Evolutionary conservation across 1,140 invertebrate genomes (phyloP), one percentile per base, ranked within the genome.

Genomic region (Heliconius melpomene): DNA sequence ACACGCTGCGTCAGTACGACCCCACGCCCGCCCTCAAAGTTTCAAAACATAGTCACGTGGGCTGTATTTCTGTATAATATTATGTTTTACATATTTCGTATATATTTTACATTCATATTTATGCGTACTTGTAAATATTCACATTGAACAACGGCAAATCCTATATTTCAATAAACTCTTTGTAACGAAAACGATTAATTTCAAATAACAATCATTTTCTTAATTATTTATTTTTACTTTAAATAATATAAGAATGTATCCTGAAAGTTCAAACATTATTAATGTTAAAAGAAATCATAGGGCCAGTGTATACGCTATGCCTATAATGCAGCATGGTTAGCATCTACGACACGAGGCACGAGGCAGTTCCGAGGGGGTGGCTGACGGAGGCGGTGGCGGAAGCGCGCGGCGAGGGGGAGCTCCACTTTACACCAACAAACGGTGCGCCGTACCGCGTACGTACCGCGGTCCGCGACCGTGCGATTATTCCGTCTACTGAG

Each of bases 401-500:
- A 77, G 83, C 73, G 71, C 79, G 80, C 74, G 84, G 82, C 78
- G 80, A 82, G 79, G 78, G 81, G 83, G 85, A 79, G 74, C 72
- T 83, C 81, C 78, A 84, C 83, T 82, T 83, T 84, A 83, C 81
- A 83, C 79, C 78, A 86, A 84, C 84, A 84, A 85, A 78, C 82
- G 78, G 76, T 82, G 83, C 83, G 84, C 83, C 86, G 86, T 36
- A 36, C 32, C 32, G 32, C 32, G 32, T 88, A 89, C 87, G 85
- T 88, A 87, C 54, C 32, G 32, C 32, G 32, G 32, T 7, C 85
- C 83, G 82, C 86, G 84, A 84, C 84, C 87, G 88, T 89, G 91
- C 90, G 90, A 90, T 93, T 92, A 90, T 92, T 92, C 90, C 88
- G 91, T 92, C 91, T 92, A 92, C 91, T 86, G 86, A 88, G 85